Evolutionary conservation across 2,888 invertebrate species (phyloP).

Genomic region (Encarsia formosa): DNA sequence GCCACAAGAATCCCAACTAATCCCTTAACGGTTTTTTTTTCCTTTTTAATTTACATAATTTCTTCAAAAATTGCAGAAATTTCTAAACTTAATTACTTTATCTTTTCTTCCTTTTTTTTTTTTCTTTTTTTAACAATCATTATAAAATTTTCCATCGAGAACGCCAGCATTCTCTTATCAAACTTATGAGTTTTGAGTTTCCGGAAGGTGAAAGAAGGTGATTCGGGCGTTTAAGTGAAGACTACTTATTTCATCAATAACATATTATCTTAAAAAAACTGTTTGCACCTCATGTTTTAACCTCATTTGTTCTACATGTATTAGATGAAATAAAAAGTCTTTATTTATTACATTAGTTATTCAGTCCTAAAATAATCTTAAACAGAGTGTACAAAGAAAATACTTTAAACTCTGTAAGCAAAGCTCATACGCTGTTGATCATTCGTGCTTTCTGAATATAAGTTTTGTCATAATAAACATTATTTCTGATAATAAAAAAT

Average conservation of each 20-base stretch:
- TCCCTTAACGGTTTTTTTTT: conserved; percentile 23
- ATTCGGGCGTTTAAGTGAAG: conserved; percentile 25
- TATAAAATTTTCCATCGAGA: conserved; percentile 16
- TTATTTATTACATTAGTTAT: conserved; percentile 25
- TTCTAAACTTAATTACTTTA: no score
- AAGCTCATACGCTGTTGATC: conserved; percentile 20
- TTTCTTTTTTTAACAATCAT: conserved; percentile 11
- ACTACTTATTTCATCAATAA: conserved; percentile 12
- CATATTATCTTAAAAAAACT: no score
- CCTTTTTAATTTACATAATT: conserved; percentile 15
- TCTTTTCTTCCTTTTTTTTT: conserved; percentile 9
- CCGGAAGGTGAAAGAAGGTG: conserved; percentile 22
- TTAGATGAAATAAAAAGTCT: conserved; percentile 15
- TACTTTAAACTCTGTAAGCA: conserved; percentile 15
- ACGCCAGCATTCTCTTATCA: conserved; percentile 26
- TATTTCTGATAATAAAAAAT: conserved; percentile 19
- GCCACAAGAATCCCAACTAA: conserved; percentile 28
- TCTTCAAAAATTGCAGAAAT: no score
- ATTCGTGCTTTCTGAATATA: conserved; percentile 18
- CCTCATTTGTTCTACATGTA: conserved; percentile 1
- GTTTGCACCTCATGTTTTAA: conserved; percentile 8
- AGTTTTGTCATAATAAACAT: conserved; percentile 20
- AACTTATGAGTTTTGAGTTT: conserved; percentile 2
- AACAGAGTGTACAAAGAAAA: conserved; percentile 16
- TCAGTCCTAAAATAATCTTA: conserved; percentile 24